These are phyloP conservation scores for Oxyruncus cristatus DNA, from an alignment of 2,113 vertebrate genomes.

Conservation along the genomic window DNA sequence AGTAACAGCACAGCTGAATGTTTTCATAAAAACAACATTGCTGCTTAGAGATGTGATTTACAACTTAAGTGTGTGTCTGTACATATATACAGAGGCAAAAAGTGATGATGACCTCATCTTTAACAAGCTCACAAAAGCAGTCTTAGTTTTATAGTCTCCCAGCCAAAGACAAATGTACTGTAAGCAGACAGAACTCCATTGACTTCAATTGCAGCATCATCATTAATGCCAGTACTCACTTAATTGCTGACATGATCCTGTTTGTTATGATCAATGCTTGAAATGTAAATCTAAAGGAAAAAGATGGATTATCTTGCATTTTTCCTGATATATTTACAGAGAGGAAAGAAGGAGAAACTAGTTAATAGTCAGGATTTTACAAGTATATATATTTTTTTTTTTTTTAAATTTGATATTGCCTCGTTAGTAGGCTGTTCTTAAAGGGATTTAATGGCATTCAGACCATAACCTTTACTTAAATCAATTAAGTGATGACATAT, in stretches of 20 bases:
- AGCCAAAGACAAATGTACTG: background rate
- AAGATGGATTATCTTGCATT: background rate
- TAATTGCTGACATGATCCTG: background rate
- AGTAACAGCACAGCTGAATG: conserved; percentile 39
- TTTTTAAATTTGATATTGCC: background rate
- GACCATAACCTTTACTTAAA: background rate
- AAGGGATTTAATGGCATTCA: background rate
- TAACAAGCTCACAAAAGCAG: background rate
- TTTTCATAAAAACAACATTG: conserved; percentile 50
- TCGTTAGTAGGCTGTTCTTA: background rate
- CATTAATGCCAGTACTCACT: background rate
- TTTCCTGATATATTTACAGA: background rate
- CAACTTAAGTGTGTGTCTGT: background rate
- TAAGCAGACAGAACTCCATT: background rate
- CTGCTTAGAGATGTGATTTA: conserved; percentile 60
- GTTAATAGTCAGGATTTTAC: background rate
- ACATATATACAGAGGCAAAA: conserved; percentile 32
- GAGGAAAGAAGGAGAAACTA: background rate
- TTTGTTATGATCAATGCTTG: background rate
- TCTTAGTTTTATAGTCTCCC: background rate
- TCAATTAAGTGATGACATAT: background rate
- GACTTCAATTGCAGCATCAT: background rate
- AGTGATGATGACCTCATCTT: conserved; percentile 51
- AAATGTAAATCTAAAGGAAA: background rate
- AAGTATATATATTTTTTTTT: background rate